A percentile compares a stretch with the other conserved stretches of the same genome.
Conservation (phyloP, 1,140 invertebrate species). For the Muscidifurax raptorellus region DNA sequence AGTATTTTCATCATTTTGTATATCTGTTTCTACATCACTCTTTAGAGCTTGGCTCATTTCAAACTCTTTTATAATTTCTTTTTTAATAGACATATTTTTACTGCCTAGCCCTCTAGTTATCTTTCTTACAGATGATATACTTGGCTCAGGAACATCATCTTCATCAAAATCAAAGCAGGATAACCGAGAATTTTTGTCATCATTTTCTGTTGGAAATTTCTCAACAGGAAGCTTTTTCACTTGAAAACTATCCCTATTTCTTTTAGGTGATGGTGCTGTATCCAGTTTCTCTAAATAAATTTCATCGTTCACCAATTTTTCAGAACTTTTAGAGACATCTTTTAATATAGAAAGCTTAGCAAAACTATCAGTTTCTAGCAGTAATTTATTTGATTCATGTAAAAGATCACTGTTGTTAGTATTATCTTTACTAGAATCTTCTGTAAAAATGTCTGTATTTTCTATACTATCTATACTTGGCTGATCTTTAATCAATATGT, state of each 20-base stretch:
- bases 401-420: conserved; percentile 59
- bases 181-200: conserved; percentile 71
- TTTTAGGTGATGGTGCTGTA: not conserved
- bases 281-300: not conserved
- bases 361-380: conserved; percentile 66
- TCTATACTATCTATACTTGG: conserved; percentile 58
- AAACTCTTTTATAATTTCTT: conserved; percentile 73
- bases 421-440: conserved; percentile 20
- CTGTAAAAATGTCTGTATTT: conserved; percentile 35
- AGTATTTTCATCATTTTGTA: conserved; percentile 47
- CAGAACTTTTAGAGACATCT: not conserved
- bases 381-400: conserved; percentile 64
- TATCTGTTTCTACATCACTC: conserved; percentile 49
- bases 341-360: conserved; percentile 26
- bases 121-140: conserved; percentile 73
- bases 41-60: conserved; percentile 70
- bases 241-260: conserved; percentile 34
- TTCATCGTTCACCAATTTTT: not conserved
- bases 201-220: conserved; percentile 48
- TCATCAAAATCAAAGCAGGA: conserved; percentile 79
- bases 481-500: conserved; percentile 57
- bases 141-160: conserved; percentile 73
- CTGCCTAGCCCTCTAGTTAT: conserved; percentile 66
- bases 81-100: conserved; percentile 69
- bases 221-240: not conserved